A percentile compares a stretch with the other conserved stretches of the same genome.
phyloP scores from a whole-genome alignment of 2,113 vertebrate genomes.

The Pao palembangensis region DNA sequence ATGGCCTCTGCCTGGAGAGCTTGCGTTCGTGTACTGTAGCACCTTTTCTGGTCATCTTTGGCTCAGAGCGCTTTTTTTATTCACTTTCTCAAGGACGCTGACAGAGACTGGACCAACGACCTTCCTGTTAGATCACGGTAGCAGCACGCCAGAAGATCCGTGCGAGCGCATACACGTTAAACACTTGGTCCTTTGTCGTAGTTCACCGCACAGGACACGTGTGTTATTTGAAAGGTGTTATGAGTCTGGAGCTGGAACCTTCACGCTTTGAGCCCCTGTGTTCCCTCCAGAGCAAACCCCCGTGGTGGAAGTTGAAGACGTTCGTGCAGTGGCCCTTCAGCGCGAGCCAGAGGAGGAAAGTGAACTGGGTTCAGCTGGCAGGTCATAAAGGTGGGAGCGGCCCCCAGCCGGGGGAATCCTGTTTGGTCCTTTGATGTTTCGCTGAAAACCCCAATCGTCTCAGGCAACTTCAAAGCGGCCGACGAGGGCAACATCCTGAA shows the following conservation, averaged over 20 bases:
- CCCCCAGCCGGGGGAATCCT: not conserved
- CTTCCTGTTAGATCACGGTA: too few relatives aligned
- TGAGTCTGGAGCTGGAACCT: slow-evolving; percentile 5
- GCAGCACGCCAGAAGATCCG: too few relatives aligned
- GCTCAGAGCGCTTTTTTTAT: too few relatives aligned
- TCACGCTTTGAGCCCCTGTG: not conserved
- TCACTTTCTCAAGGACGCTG: too few relatives aligned
- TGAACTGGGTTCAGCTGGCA: slow-evolving; percentile 93
- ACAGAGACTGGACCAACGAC: too few relatives aligned
- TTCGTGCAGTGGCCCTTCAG: slow-evolving; percentile 89
- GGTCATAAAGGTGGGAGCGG: slow-evolving; percentile 87
- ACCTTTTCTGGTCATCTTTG: too few relatives aligned
- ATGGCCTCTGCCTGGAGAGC: slow-evolving; percentile 16
- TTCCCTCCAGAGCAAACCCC: slow-evolving; percentile 72
- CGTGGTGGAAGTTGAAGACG: slow-evolving; percentile 93
- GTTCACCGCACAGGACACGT: too few relatives aligned
- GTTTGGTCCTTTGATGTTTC: not conserved
- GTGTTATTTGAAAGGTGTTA: too few relatives aligned
- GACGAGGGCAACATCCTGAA: slow-evolving; percentile 92
- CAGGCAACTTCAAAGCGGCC: slow-evolving; percentile 94
- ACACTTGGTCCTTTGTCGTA: too few relatives aligned
- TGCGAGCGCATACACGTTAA: too few relatives aligned
- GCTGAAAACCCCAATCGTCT: not conserved
- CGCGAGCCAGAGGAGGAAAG: slow-evolving; percentile 84
- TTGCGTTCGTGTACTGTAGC: not conserved